A percentile compares a stretch with the other conserved stretches of the same genome.
Evolutionary conservation across 2,113 vertebrate species (phyloP).

Genomic region (Colinus virginianus): DNA sequence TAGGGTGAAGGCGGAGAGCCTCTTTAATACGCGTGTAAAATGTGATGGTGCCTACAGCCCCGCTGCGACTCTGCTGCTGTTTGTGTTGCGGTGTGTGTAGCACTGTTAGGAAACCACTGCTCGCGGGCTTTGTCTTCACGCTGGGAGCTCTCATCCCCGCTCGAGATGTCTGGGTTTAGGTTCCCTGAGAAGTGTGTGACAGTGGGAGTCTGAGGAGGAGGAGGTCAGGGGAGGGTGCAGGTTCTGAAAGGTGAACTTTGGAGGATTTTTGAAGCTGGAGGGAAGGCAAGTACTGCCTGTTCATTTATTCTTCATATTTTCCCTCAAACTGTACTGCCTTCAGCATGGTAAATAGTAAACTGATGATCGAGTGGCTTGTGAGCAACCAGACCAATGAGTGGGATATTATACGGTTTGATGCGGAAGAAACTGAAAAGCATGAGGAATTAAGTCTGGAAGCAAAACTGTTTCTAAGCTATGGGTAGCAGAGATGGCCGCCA

Average conservation of each 20-base stretch:
- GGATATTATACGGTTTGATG: neutral
- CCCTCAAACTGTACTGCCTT: rapidly evolving
- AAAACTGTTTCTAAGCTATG: neutral
- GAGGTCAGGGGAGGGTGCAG: neutral
- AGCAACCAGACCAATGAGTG: neutral
- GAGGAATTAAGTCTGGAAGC: neutral
- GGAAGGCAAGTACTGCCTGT: neutral
- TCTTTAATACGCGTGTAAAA: rapidly evolving
- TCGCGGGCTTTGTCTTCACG: neutral
- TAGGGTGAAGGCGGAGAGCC: neutral
- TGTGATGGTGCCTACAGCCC: rapidly evolving
- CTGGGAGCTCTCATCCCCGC: rapidly evolving
- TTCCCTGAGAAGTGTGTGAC: neutral
- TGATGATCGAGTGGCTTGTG: neutral
- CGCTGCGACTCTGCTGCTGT: rapidly evolving
- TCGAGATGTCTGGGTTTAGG: neutral
- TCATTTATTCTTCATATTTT: rapidly evolving
- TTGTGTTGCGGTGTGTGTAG: rapidly evolving
- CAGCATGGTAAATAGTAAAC: neutral
- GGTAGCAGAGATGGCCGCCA: no score
- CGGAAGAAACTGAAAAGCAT: rapidly evolving
- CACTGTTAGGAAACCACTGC: rapidly evolving
- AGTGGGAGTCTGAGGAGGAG: rapidly evolving
- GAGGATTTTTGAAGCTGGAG: neutral
- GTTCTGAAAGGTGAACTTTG: neutral